phyloP scores from a whole-genome alignment of 2,113 vertebrate species.

The Ascaphus truei region DNA sequence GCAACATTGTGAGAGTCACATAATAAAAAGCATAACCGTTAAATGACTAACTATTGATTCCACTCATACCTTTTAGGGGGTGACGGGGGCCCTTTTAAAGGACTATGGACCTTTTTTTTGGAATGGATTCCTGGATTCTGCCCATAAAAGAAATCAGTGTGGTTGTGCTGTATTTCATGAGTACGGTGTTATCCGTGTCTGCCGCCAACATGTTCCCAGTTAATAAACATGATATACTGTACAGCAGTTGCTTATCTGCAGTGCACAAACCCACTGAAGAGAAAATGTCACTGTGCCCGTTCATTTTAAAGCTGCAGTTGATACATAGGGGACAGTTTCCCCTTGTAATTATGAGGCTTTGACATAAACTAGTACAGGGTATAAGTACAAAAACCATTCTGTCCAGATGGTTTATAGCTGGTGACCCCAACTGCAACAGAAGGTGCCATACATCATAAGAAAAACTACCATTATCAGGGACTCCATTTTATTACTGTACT shows the following conservation, averaged over 20 bases:
- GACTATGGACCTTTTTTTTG: constrained; percentile 17
- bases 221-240: neutral
- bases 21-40: constrained; percentile 32
- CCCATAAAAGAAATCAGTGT: constrained; percentile 4
- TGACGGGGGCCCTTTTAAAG: constrained; percentile 15
- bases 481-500: too few relatives aligned
- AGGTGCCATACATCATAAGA: too few relatives aligned
- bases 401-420: too few relatives aligned
- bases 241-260: neutral
- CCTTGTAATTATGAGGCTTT: too few relatives aligned
- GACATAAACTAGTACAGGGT: too few relatives aligned
- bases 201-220: neutral
- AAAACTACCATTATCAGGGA: too few relatives aligned
- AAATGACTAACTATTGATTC: constrained; percentile 33
- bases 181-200: neutral
- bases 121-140: constrained; percentile 7
- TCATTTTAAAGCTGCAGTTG: neutral
- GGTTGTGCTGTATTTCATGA: neutral
- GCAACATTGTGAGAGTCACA: constrained; percentile 7
- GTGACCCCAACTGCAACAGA: too few relatives aligned
- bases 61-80: constrained; percentile 24
- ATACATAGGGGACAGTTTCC: too few relatives aligned
- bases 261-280: neutral
- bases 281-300: neutral
- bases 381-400: too few relatives aligned